phyloP scores from a whole-genome alignment of 1,140 invertebrate genomes.

The Drosophila funebris region DNA sequence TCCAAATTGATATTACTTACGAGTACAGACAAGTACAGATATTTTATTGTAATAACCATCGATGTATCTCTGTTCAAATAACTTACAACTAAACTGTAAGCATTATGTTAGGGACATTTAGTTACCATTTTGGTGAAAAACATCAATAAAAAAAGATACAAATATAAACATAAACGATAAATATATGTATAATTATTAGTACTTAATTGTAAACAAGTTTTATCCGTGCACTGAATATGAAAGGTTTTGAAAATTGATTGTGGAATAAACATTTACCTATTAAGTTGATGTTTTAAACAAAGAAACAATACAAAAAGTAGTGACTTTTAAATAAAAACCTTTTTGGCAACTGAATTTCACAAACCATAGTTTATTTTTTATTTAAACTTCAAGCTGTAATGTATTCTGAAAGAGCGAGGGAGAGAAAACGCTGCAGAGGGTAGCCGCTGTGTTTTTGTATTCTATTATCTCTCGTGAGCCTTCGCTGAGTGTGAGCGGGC shows the following conservation, averaged over 20 bases:
- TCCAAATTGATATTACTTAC: constrained; percentile 39
- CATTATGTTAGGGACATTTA: constrained; percentile 35
- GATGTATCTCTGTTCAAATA: constrained; percentile 70
- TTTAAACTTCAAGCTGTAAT: constrained; percentile 51
- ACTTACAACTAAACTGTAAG: constrained; percentile 51
- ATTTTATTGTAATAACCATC: constrained; percentile 53
- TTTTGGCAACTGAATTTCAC: constrained; percentile 72
- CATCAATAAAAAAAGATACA: constrained; percentile 44
- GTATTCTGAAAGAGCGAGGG: too few relatives aligned
- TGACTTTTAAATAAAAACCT: constrained; percentile 80
- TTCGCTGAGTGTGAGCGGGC: too few relatives aligned
- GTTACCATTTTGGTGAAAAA: constrained; percentile 66
- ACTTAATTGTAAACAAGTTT: constrained; percentile 69
- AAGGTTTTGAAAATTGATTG: constrained; percentile 78
- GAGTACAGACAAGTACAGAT: constrained; percentile 18
- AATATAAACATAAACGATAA: constrained; percentile 9
- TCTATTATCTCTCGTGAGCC: too few relatives aligned
- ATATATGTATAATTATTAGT: constrained; percentile 31
- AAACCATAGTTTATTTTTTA: constrained; percentile 34
- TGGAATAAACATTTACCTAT: constrained; percentile 69
- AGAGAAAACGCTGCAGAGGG: too few relatives aligned
- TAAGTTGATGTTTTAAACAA: constrained; percentile 82
- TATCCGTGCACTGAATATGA: constrained; percentile 80
- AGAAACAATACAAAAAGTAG: constrained; percentile 50
- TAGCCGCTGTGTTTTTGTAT: too few relatives aligned